Conservation (phyloP, 2,888 invertebrate genomes). For the Heliconius cydno region DNA sequence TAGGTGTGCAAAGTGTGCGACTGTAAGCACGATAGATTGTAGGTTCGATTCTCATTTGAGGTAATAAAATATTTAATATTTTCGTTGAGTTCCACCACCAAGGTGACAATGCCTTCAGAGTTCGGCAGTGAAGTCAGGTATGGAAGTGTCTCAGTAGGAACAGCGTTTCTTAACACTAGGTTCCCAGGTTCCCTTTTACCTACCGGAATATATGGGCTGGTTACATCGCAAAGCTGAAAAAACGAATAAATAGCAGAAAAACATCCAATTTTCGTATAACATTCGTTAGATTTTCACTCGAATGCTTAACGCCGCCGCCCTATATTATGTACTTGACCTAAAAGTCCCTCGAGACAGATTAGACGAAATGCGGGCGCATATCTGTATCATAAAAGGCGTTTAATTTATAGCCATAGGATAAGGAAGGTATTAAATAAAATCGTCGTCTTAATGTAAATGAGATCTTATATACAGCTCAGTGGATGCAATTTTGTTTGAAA, state of each 20-base stretch:
- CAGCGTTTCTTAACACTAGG: not conserved
- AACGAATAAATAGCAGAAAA: not conserved
- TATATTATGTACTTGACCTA: constrained; percentile 31
- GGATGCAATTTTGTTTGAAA: not conserved
- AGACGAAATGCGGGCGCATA: constrained; percentile 46
- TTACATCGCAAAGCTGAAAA: not conserved
- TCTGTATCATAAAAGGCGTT: constrained; percentile 43
- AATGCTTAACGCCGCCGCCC: constrained; percentile 17
- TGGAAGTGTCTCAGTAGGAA: not conserved
- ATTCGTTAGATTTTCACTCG: constrained; percentile 6
- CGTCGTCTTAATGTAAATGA: constrained; percentile 1
- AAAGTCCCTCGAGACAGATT: constrained; percentile 44
- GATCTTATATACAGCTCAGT: not conserved
- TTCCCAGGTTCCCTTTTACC: not conserved
- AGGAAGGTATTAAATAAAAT: constrained; percentile 19
- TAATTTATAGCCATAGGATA: constrained; percentile 41
- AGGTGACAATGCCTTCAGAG: not conserved
- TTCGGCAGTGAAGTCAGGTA: not conserved
- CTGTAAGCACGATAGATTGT: too few relatives aligned
- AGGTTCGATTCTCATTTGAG: too few relatives aligned
- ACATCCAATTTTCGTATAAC: not conserved
- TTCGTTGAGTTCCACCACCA: not conserved
- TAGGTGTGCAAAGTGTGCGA: too few relatives aligned
- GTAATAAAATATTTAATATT: too few relatives aligned
- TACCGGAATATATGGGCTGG: not conserved